Base-by-base conservation (phyloP, 2,113 vertebrate genomes). In the Eonycteris spelaea region DNA sequence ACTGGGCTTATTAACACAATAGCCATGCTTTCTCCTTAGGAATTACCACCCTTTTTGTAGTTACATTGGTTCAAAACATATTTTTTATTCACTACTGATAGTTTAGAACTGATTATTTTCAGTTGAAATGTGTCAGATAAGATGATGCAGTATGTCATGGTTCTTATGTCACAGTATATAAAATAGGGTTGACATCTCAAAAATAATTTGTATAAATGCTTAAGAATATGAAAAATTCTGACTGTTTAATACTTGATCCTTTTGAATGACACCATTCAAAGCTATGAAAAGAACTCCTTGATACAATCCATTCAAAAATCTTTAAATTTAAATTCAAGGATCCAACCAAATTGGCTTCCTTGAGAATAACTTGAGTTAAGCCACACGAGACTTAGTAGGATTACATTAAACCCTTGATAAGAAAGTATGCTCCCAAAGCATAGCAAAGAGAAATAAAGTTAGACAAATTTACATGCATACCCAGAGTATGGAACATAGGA, bases 401-500 rank as follows among this genome's bases (percentile, higher is more conserved):
- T 98, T 98, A 97, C 90, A 79, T 12, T 97, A 98, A 98, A 98
- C 63, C 0, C 4, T 98, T 98, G 97, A 93, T 98, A 96, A 97
- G 0, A 35, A 97, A 79, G 90, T 96, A 87, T 94, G 78, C 40
- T 98, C 86, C 86, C 70, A 97, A 97, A 98, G 92, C 35, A 96
- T 73, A 88, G 71, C 82, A 96, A 93, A 93, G 92, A 97, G 74
- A 97, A 98, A 97, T 73, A 93, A 98, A 98, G 88, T 96, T 87
- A 93, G 97, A 94, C 92, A 98, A 98, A 98, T 98, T 98, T 97
- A 94, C 82, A 98, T 97, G 95, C 95, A 97, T 96, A 96, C 96
- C 93, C 94, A 98, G 86, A 91, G 97, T 95, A 98, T 92, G 95
- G 87, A 97, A 98, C 98, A 98, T 96, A 98, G 97, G 98, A 96